These are phyloP conservation scores for Hipposideros larvatus DNA, from an alignment of 2,797 vertebrate species.

Conservation along the genomic window DNA sequence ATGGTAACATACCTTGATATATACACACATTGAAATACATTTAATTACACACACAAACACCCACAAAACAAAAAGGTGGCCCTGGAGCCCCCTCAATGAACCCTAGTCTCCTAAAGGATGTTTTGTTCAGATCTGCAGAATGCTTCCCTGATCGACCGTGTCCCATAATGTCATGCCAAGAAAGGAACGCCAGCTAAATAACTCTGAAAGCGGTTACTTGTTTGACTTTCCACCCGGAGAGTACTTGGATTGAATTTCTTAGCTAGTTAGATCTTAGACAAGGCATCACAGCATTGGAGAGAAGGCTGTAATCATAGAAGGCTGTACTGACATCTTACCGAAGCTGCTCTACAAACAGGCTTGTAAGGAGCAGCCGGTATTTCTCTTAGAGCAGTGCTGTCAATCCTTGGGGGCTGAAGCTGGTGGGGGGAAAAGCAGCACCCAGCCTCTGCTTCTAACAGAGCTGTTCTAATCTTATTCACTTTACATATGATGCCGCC, in stretches of 20 bases:
- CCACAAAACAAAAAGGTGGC: neutral
- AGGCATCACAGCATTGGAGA: neutral
- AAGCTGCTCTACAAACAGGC: neutral
- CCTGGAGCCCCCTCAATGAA: neutral
- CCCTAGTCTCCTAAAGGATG: neutral
- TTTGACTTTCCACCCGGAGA: neutral
- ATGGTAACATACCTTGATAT: neutral
- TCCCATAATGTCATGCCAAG: neutral
- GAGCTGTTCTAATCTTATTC: neutral
- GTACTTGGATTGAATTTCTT: neutral
- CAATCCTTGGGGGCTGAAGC: neutral
- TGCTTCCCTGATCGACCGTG: neutral
- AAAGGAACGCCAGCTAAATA: neutral
- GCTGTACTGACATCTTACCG: neutral
- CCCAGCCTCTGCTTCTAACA: neutral
- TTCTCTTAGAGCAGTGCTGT: neutral
- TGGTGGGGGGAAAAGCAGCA: neutral
- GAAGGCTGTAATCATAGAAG: neutral
- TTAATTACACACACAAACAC: neutral
- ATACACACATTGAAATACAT: neutral
- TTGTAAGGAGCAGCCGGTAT: neutral
- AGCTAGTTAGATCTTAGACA: neutral
- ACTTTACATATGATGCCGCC: neutral
- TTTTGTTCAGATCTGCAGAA: neutral
- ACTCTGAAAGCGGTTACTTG: neutral